phyloP scores from a whole-genome alignment of 2,797 vertebrate genomes.

The Dermochelys coriacea region DNA sequence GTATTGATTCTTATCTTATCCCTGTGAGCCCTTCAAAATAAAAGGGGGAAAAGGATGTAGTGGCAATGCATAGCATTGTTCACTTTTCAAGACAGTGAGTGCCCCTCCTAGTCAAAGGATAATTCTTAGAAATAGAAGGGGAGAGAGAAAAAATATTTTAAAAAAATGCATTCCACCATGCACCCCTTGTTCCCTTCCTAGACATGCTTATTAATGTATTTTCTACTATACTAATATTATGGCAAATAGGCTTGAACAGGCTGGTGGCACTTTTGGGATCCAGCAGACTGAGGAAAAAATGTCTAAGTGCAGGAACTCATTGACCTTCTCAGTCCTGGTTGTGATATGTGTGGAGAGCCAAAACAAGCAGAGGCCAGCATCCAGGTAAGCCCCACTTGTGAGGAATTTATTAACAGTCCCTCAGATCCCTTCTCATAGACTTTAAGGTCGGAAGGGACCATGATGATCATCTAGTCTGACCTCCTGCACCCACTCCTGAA shows the following conservation, averaged over 20 bases:
- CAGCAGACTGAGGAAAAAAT: not conserved
- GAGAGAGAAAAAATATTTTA: not conserved
- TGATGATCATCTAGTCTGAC: too few relatives aligned
- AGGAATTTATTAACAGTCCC: not conserved
- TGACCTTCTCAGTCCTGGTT: not conserved
- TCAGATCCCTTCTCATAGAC: not conserved
- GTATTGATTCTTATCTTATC: not conserved
- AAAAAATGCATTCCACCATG: not conserved
- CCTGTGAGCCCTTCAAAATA: not conserved
- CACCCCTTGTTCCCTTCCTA: not conserved
- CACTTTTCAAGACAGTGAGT: not conserved
- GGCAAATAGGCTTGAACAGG: not conserved
- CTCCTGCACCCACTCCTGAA: too few relatives aligned
- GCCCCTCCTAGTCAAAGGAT: not conserved
- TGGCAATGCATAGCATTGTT: not conserved
- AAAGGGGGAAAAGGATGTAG: not conserved
- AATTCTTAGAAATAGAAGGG: not conserved
- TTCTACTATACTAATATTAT: not conserved
- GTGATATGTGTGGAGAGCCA: not conserved
- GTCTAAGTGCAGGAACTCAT: rapidly evolving
- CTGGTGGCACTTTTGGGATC: not conserved
- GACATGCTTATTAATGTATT: not conserved
- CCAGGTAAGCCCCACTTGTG: not conserved
- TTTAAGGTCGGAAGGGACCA: too few relatives aligned
- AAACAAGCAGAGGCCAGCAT: not conserved